These are phyloP conservation scores for Bemisia tabaci DNA, from an alignment of 1,140 invertebrate genomes.

Conservation along the genomic window DNA sequence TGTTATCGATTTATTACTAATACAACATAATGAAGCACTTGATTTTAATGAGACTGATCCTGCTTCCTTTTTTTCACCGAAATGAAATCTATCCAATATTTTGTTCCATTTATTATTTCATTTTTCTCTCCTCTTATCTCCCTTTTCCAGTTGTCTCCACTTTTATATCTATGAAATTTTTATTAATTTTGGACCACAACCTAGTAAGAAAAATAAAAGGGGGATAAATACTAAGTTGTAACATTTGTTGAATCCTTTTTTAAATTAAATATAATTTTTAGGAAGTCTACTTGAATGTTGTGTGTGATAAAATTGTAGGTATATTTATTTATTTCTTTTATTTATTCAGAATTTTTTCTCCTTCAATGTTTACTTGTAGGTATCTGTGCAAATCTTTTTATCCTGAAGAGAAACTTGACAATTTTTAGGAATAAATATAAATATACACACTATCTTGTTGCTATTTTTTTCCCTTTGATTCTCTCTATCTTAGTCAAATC, in stretches of 20 bases:
- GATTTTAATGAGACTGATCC: background rate
- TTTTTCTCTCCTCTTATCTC: background rate
- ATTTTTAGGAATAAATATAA: background rate
- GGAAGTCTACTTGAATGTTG: background rate
- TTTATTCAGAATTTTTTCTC: background rate
- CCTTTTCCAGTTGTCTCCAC: background rate
- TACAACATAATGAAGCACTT: background rate
- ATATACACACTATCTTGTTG: background rate
- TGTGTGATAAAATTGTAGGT: background rate
- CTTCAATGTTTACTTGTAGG: background rate
- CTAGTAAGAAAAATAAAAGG: background rate
- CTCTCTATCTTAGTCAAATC: too few relatives aligned
- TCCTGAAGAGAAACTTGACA: background rate
- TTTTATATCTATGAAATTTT: background rate
- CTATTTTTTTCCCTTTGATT: background rate
- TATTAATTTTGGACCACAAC: background rate
- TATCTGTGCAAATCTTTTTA: background rate
- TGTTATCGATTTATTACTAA: background rate
- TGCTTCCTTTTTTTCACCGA: background rate
- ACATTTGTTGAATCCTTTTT: background rate
- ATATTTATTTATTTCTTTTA: background rate
- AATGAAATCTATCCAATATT: background rate
- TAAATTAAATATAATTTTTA: background rate
- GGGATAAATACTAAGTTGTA: background rate
- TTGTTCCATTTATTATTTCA: background rate